These are phyloP conservation scores for Paralvinella palmiformis DNA, from an alignment of 1,140 invertebrate species.

Conservation along the genomic window DNA sequence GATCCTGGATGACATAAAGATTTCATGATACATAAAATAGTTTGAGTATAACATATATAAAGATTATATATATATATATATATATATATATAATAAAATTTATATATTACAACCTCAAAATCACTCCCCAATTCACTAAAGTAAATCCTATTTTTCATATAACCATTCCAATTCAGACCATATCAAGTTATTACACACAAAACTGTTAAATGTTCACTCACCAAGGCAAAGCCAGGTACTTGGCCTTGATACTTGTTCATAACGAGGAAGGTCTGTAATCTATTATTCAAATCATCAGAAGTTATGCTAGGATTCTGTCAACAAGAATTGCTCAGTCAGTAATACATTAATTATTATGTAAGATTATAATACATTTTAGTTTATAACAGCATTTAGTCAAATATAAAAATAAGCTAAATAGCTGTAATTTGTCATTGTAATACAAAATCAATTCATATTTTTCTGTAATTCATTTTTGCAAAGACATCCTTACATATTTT, in stretches of 20 bases:
- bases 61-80: too few relatives aligned
- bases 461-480: background rate
- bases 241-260: conserved; percentile 3
- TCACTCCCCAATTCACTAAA: too few relatives aligned
- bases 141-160: too few relatives aligned
- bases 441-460: background rate
- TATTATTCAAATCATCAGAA: conserved; percentile 4
- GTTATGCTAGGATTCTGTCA: conserved; percentile 16
- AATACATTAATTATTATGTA: background rate
- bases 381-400: background rate
- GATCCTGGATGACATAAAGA: too few relatives aligned
- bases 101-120: too few relatives aligned
- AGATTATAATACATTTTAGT: background rate
- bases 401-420: background rate
- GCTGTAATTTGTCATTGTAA: background rate
- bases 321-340: background rate
- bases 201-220: too few relatives aligned
- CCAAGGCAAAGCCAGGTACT: background rate
- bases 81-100: too few relatives aligned
- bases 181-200: too few relatives aligned
- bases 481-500: conserved; percentile 13
- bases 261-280: conserved; percentile 12
- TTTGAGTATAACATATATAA: too few relatives aligned
- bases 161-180: too few relatives aligned
- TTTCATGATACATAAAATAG: too few relatives aligned